phyloP scores from a whole-genome alignment of 23 tunicate genomes.

The Trididemnum nubilum region DNA sequence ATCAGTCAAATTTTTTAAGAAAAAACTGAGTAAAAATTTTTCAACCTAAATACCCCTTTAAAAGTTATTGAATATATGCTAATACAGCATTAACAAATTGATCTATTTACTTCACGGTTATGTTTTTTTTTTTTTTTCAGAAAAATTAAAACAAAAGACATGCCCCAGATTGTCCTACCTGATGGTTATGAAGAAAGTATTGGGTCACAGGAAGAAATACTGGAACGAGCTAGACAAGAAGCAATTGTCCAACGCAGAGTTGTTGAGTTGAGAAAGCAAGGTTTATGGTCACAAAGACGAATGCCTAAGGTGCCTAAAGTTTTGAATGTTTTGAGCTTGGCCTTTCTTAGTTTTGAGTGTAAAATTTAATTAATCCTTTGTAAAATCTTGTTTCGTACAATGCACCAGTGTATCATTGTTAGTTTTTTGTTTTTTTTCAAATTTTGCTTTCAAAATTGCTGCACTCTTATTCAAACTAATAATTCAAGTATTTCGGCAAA shows the following conservation, averaged over 20 bases:
- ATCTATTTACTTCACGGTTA: neutral
- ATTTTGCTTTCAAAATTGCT: too few relatives aligned
- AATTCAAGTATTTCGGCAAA: too few relatives aligned
- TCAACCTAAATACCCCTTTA: too few relatives aligned
- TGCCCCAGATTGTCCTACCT: slow-evolving; percentile 24
- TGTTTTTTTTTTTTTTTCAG: neutral
- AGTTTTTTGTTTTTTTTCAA: too few relatives aligned
- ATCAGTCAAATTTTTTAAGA: too few relatives aligned
- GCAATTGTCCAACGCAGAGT: slow-evolving; percentile 81
- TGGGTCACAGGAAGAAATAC: slow-evolving; percentile 84
- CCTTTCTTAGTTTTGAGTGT: neutral
- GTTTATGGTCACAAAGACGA: slow-evolving; percentile 83
- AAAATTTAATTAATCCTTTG: neutral
- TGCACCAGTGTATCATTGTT: too few relatives aligned
- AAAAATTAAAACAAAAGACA: neutral
- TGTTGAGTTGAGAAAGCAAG: slow-evolving; percentile 77
- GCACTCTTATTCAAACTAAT: too few relatives aligned
- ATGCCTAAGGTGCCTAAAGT: slow-evolving; percentile 64
- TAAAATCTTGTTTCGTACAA: too few relatives aligned
- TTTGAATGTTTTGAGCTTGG: slow-evolving; percentile 1
- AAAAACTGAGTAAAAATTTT: too few relatives aligned
- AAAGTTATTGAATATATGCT: too few relatives aligned
- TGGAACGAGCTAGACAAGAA: slow-evolving; percentile 91
- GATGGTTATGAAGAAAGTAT: slow-evolving; percentile 71
- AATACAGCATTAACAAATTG: too few relatives aligned